Evolutionary conservation across 2,113 vertebrate species (phyloP).

Genomic region (Siniperca knerii): DNA sequence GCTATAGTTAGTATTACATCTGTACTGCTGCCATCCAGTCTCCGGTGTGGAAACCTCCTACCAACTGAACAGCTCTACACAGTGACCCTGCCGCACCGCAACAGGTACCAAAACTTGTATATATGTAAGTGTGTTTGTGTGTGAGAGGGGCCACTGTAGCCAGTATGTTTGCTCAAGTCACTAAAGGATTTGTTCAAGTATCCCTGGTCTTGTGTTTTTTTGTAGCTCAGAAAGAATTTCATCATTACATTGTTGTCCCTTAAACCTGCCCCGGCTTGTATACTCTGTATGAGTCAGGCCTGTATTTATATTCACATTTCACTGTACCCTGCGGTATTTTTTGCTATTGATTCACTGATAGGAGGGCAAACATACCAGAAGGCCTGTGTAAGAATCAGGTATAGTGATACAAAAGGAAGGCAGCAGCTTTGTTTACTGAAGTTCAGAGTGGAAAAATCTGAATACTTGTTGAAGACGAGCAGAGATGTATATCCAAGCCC

Average conservation of each 20-base stretch:
- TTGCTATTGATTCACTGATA: constrained; percentile 32
- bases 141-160: not conserved
- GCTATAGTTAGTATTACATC: constrained; percentile 87
- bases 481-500: not conserved
- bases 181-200: constrained; percentile 15
- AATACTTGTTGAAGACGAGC: not conserved
- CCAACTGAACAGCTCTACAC: constrained; percentile 90
- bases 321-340: constrained; percentile 5
- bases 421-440: constrained; percentile 18
- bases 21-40: constrained; percentile 84
- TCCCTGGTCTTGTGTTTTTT: constrained; percentile 13
- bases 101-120: constrained; percentile 78
- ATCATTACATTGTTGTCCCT: constrained; percentile 47
- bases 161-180: constrained; percentile 28
- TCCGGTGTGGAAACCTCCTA: constrained; percentile 89
- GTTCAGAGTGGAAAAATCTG: not conserved
- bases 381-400: constrained; percentile 15
- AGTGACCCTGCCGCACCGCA: constrained; percentile 82
- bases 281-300: constrained; percentile 2
- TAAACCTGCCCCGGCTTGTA: constrained; percentile 53
- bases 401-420: constrained; percentile 22
- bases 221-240: constrained; percentile 40
- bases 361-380: constrained; percentile 34
- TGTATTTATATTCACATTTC: constrained; percentile 31
- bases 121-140: not conserved